These are phyloP conservation scores for Ormyrus pomaceus DNA, from an alignment of 2,888 invertebrate species.

Conservation along the genomic window DNA sequence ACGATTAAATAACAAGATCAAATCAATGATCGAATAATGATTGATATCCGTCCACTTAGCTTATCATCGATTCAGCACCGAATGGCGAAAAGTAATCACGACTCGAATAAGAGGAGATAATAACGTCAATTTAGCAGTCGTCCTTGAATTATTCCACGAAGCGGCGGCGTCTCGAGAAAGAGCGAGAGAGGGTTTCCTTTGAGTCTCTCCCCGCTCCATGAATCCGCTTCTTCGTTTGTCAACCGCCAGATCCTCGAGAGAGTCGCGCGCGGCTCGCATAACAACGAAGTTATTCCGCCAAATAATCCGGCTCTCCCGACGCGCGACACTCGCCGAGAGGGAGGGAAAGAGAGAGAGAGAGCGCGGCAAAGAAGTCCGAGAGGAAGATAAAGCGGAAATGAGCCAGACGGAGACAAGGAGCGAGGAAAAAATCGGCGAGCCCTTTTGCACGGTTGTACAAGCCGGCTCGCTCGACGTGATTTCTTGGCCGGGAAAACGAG, in stretches of 20 bases:
- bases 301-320: conserved; percentile 15
- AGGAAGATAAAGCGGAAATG: conserved; percentile 39
- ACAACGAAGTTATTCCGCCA: conserved; percentile 38
- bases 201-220: neutral
- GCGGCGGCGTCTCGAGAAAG: neutral
- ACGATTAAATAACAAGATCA: no score
- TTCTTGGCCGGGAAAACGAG: conserved; percentile 10
- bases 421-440: neutral
- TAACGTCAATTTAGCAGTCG: conserved; percentile 2
- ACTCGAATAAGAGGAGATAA: conserved; percentile 3
- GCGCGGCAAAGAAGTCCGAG: conserved; percentile 6
- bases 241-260: conserved; percentile 4
- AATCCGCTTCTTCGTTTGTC: conserved; percentile 31
- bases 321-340: neutral
- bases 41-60: no score
- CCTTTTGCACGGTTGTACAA: neutral
- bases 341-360: neutral
- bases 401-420: neutral
- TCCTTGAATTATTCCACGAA: neutral
- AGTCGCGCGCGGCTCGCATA: conserved; percentile 23
- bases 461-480: conserved; percentile 1
- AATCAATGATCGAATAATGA: no score
- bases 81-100: neutral
- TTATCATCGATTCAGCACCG: neutral
- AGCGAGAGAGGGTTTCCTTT: neutral